phyloP scores from a whole-genome alignment of 1,140 invertebrate genomes.

The Bicyclus anynana region DNA sequence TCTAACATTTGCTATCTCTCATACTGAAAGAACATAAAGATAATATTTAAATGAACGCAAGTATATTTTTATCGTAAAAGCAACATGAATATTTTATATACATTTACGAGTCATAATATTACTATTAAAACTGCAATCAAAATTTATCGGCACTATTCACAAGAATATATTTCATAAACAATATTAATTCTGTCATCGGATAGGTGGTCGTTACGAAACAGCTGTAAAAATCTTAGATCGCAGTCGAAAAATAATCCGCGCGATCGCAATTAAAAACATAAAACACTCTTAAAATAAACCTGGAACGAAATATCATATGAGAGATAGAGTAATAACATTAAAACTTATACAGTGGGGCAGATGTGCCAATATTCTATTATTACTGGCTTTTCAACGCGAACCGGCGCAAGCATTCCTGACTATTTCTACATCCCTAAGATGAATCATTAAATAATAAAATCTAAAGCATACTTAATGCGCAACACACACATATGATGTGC shows the following conservation, averaged over 20 bases:
- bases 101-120: constrained; percentile 24
- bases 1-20: background rate
- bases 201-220: constrained; percentile 61
- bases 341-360: constrained; percentile 72
- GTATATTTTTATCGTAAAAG: constrained; percentile 4
- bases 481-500: constrained; percentile 56
- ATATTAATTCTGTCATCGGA: constrained; percentile 70
- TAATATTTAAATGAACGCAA: background rate
- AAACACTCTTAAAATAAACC: constrained; percentile 72
- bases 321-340: constrained; percentile 71
- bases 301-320: constrained; percentile 61
- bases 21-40: background rate
- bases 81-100: constrained; percentile 17
- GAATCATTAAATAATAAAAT: constrained; percentile 78
- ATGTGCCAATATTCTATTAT: constrained; percentile 77
- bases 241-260: constrained; percentile 60
- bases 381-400: constrained; percentile 73
- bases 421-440: constrained; percentile 77
- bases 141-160: constrained; percentile 59
- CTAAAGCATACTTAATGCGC: constrained; percentile 75
- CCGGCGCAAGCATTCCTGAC: constrained; percentile 69
- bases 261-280: constrained; percentile 74
- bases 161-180: constrained; percentile 62
- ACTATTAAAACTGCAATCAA: constrained; percentile 43
- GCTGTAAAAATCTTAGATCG: constrained; percentile 65